Conservation (phyloP, 2,888 invertebrate species). For the Alcis repandata region DNA sequence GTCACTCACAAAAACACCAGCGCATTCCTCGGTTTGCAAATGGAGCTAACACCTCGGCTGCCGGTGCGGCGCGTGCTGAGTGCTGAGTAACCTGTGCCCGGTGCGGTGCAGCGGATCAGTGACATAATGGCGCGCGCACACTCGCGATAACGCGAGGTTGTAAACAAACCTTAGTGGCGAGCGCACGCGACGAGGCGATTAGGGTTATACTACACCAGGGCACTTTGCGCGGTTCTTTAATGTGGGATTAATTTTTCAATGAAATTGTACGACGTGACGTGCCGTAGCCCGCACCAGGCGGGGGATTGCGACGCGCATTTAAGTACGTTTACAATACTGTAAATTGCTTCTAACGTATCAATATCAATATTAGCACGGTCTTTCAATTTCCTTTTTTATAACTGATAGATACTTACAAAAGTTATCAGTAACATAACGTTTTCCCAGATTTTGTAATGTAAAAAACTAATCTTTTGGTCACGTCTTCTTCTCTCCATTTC, state of each 20-base stretch:
- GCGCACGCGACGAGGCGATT: slow-evolving; percentile 35
- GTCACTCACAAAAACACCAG: not conserved
- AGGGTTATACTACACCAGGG: not conserved
- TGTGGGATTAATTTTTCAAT: no score
- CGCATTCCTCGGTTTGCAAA: not conserved
- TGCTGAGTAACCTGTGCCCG: not conserved
- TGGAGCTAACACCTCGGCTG: slow-evolving; percentile 17
- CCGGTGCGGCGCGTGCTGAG: not conserved
- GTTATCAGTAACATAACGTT: no score
- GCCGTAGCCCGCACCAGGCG: not conserved
- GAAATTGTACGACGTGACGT: no score
- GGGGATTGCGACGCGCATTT: no score
- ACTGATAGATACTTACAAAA: no score
- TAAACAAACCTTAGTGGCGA: slow-evolving; percentile 35
- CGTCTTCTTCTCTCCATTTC: no score
- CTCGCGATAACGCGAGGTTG: slow-evolving; percentile 36
- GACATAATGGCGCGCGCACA: slow-evolving; percentile 43
- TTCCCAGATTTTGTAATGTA: no score
- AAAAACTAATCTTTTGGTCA: no score
- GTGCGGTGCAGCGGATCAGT: slow-evolving; percentile 36
- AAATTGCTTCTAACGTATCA: no score
- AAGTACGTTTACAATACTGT: no score
- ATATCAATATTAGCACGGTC: no score
- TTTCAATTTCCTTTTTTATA: no score
- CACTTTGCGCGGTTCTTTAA: not conserved